Percentiles rank a stretch among this genome's conserved stretches.
Conservation (phyloP, 2,888 invertebrate genomes). For the Charanyca ferruginea region DNA sequence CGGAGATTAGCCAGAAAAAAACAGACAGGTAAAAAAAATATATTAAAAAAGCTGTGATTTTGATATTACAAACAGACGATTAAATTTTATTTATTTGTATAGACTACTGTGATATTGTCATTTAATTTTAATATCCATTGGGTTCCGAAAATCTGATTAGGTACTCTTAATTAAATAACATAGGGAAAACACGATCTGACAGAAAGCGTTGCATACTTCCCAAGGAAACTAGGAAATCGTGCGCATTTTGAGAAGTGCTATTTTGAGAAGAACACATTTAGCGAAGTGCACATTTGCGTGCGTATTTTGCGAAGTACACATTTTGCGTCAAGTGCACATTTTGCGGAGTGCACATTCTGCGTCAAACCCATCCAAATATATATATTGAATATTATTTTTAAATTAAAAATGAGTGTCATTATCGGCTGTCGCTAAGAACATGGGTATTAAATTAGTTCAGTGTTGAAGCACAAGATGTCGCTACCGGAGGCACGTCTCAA, state of each 20-base stretch:
- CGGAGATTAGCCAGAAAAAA: no score
- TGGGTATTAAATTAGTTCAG: slow-evolving; percentile 55
- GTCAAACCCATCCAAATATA: neutral
- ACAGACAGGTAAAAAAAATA: no score
- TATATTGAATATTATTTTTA: neutral
- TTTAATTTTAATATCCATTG: slow-evolving; percentile 29
- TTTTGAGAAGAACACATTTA: no score
- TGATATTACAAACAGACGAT: no score
- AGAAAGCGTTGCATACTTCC: no score
- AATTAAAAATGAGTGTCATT: slow-evolving; percentile 21
- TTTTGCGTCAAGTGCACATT: no score
- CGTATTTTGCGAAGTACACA: no score
- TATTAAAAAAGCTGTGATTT: no score
- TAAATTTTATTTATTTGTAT: no score
- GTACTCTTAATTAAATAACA: slow-evolving; percentile 8
- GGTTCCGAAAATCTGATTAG: slow-evolving; percentile 31
- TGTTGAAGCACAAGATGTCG: slow-evolving; percentile 50
- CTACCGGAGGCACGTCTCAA: slow-evolving; percentile 66
- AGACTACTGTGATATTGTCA: neutral
- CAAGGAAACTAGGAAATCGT: slow-evolving; percentile 25
- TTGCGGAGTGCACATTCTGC: no score
- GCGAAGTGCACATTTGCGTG: no score
- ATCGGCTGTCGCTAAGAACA: slow-evolving; percentile 41
- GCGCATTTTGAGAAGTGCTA: no score
- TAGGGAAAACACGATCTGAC: neutral